phyloP scores from a whole-genome alignment of 2,888 invertebrate genomes.

The Chaetoderma sp. region DNA sequence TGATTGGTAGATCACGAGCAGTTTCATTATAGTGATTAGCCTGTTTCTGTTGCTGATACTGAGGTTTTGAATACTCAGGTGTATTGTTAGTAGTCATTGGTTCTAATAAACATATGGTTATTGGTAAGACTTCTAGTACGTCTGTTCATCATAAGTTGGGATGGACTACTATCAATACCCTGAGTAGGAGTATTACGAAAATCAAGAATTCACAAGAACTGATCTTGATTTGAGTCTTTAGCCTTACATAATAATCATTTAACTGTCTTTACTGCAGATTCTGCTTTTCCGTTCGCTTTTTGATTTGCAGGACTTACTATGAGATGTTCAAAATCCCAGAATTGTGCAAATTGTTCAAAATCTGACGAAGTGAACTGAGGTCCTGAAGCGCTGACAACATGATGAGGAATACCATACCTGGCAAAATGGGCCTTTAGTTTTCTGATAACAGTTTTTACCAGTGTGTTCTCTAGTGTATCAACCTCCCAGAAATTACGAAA shows the following conservation, averaged over 20 bases:
- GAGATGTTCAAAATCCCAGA: conserved; percentile 4
- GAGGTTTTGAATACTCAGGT: background rate
- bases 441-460: too few relatives aligned
- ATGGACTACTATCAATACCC: background rate
- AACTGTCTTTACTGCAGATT: conserved; percentile 7
- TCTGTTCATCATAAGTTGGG: background rate
- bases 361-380: too few relatives aligned
- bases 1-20: background rate
- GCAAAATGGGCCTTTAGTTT: too few relatives aligned
- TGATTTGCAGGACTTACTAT: background rate
- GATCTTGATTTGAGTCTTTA: background rate
- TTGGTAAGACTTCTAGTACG: conserved; percentile 1
- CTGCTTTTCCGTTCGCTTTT: conserved; percentile 11
- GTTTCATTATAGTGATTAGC: background rate
- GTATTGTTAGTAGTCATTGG: background rate
- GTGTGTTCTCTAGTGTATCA: too few relatives aligned
- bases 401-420: too few relatives aligned
- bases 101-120: background rate
- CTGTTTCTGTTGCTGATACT: background rate
- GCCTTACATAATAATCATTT: background rate
- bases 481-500: too few relatives aligned
- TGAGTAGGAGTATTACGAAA: conserved; percentile 7
- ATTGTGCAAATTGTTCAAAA: too few relatives aligned
- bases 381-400: too few relatives aligned
- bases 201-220: conserved; percentile 1